Evolutionary conservation across 1,140 invertebrate genomes (phyloP).

Genomic region (Pachyrhynchus sulphureomaculatus): DNA sequence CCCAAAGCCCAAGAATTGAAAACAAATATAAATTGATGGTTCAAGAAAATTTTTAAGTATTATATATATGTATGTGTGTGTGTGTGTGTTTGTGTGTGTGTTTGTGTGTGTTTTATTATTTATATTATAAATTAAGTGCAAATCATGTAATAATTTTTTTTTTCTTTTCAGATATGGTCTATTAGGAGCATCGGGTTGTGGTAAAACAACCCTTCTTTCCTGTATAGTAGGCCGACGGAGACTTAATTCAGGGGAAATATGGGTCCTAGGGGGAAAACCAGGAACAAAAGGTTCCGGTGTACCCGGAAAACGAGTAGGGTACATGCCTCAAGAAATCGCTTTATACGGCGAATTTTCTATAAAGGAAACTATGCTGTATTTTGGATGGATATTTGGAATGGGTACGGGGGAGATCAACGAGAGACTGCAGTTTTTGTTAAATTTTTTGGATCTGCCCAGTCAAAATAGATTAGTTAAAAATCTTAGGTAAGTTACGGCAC

Average conservation of each 20-base stretch:
- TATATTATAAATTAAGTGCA: too few relatives aligned
- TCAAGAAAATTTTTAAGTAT: too few relatives aligned
- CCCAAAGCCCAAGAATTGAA: too few relatives aligned
- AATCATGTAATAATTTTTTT: too few relatives aligned
- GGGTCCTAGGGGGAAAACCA: slow-evolving; percentile 82
- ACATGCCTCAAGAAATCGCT: slow-evolving; percentile 89
- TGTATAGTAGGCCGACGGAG: slow-evolving; percentile 83
- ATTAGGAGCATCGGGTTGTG: slow-evolving; percentile 81
- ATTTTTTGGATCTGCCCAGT: slow-evolving; percentile 86
- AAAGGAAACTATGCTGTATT: slow-evolving; percentile 92
- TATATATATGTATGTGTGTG: too few relatives aligned
- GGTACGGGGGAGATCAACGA: slow-evolving; percentile 74
- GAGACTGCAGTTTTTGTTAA: slow-evolving; percentile 82
- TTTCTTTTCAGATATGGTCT: slow-evolving; percentile 74
- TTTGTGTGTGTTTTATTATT: too few relatives aligned
- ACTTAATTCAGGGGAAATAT: slow-evolving; percentile 81
- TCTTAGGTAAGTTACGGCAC: slow-evolving; percentile 49
- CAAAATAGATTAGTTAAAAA: slow-evolving; percentile 85
- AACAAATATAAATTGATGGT: too few relatives aligned
- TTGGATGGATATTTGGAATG: slow-evolving; percentile 96
- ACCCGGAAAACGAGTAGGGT: slow-evolving; percentile 82
- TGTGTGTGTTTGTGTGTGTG: too few relatives aligned
- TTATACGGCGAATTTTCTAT: slow-evolving; percentile 95
- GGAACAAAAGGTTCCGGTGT: slow-evolving; percentile 80
- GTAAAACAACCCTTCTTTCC: slow-evolving; percentile 82